These are phyloP conservation scores for Phortica variegata DNA, from an alignment of 1,140 invertebrate genomes.

Conservation along the genomic window DNA sequence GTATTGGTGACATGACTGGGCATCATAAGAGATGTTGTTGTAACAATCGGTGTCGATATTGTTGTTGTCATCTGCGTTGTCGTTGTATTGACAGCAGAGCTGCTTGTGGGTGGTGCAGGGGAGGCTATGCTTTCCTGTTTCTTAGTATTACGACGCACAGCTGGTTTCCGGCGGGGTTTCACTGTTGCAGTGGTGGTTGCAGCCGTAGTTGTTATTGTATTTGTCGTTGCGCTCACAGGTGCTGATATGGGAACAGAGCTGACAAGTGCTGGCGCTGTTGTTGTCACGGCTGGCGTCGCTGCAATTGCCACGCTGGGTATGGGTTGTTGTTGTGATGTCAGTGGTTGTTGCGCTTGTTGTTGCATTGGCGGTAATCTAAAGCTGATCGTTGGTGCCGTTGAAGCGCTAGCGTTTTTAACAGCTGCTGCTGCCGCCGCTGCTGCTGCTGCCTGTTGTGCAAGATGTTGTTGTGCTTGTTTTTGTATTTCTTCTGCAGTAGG, in stretches of 20 bases:
- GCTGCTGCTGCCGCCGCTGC: constrained; percentile 34
- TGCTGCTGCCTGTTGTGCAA: constrained; percentile 41
- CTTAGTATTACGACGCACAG: constrained; percentile 43
- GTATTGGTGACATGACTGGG: constrained; percentile 8
- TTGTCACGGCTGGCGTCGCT: constrained; percentile 17
- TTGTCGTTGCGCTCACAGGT: constrained; percentile 15
- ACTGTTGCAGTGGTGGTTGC: constrained; percentile 38
- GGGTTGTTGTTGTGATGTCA: constrained; percentile 7
- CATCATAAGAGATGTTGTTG: constrained; percentile 27
- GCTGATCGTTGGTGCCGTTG: constrained; percentile 33
- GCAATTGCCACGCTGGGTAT: no score
- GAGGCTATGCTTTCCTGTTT: constrained; percentile 34
- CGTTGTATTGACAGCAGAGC: constrained; percentile 8
- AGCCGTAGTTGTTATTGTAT: constrained; percentile 7
- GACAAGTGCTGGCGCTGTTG: not conserved
- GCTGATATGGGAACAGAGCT: not conserved
- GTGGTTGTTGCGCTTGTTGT: not conserved
- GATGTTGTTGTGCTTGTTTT: constrained; percentile 49
- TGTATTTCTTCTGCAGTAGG: constrained; percentile 53
- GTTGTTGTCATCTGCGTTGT: no score
- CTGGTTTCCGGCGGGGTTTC: constrained; percentile 47
- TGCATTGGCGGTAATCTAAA: constrained; percentile 23
- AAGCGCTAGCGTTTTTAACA: constrained; percentile 1
- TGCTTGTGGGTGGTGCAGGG: constrained; percentile 16
- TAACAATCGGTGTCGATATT: constrained; percentile 4